Conservation (phyloP, 1,140 invertebrate species). For the Augochlora pura region DNA sequence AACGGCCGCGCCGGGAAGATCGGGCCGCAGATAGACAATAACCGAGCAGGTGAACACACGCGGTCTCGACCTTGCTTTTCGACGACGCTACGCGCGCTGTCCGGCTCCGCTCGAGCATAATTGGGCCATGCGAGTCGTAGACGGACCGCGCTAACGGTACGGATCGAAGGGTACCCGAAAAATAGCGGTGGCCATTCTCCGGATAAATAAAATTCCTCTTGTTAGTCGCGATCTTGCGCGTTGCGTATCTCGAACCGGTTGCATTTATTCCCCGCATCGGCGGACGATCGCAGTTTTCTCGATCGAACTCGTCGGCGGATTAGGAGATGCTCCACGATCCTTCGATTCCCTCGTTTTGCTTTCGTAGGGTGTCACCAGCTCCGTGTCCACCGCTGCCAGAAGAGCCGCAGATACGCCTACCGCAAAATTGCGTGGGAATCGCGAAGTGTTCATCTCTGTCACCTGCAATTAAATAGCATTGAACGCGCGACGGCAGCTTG, state of each 20-base stretch:
- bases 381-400: too few species aligned
- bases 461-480: too few species aligned
- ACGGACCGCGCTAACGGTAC: background rate
- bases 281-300: too few species aligned
- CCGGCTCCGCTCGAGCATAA: background rate
- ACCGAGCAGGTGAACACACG: constrained; percentile 19
- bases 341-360: too few species aligned
- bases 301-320: too few species aligned
- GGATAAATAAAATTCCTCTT: background rate
- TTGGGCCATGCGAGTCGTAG: background rate
- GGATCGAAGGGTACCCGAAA: background rate
- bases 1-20: constrained; percentile 6
- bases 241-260: background rate
- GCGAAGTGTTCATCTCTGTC: too few species aligned
- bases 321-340: too few species aligned
- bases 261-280: too few species aligned
- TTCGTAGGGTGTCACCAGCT: too few species aligned
- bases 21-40: constrained; percentile 4
- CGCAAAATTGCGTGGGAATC: too few species aligned
- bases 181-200: background rate
- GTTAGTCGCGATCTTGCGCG: background rate
- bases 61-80: constrained; percentile 16
- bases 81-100: background rate
- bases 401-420: too few species aligned
- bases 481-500: too few species aligned